Base-by-base conservation (phyloP, 2,113 vertebrate genomes). In the Ptilonorhynchus violaceus region DNA sequence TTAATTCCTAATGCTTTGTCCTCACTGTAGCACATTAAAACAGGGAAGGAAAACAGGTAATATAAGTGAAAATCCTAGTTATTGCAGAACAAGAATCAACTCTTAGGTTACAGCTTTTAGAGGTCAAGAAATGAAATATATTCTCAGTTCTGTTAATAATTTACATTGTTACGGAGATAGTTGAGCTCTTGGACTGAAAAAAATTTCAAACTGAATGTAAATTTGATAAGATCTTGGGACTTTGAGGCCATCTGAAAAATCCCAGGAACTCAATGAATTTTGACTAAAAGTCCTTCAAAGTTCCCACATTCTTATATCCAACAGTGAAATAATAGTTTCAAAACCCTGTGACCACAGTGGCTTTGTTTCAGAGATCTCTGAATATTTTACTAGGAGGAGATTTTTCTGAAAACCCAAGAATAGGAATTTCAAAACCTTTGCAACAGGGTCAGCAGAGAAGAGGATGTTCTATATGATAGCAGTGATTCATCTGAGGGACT, bases 391-490 rank as follows among this genome's bases (percentile, higher is more conserved):
- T 15, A 50, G 25, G 21, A 68, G 6, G 25, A 87, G 4, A 3
- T 47, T 72, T 90, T 86, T 25, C 58, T 68, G 53, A 39, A 76
- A 83, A 44, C 41, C 30, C 0, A 3, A 35, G 16, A 33, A 68
- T 10, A 35, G 1, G 13, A 35, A 31, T 79, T 79, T 55, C 22
- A 83, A 70, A 82, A 12, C 22, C 25, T 53, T 82, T 79, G 16
- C 35, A 24, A 42, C 25, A 42, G n/a, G 4, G 24, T 55, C 72
- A 72, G 20, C 18, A 88, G 56, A 35, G 47, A 67, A 73, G 16
- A 62, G 15, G 1, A 4, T 5, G 9, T 67, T 85, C 37, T 44
- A 0, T 24, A 0, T 52, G 28, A 63, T 47, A 87, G 25, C 16
- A 52, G 33, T 20, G 39, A 56, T 67, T 67, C 59, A 63, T 6